Evolutionary conservation across 1,140 invertebrate species (phyloP), one percentile per base, ranked within the genome.

Genomic region (Leptoteleia sp.): DNA sequence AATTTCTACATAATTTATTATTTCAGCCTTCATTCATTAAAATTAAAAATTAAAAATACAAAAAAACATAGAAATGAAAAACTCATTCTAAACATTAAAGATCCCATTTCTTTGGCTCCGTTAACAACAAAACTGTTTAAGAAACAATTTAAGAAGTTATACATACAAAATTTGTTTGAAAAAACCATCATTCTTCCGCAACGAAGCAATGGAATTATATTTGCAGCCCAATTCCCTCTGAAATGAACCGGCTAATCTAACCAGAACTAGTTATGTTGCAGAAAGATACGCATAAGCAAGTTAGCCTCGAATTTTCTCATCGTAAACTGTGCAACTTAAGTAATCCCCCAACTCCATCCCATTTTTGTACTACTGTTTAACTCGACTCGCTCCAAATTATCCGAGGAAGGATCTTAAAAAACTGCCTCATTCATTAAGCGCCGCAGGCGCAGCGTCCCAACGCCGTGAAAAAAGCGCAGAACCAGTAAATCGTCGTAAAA

Each of bases 401-500:
- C 13, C 33, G 0, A 11, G 42, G 15, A 7, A 19, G 48, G 71
- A 75, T 65, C 17, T 59, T 25, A 42, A 45, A 75, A 52, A 67
- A 33, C 37, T 29, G 17, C 17, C 4, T 55, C 61, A 15, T 61
- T 52, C 52, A 54, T 75, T 65, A 45, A 25, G 33, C 27, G 31
- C 35, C 27, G 25, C 8, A 43, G 67, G 25, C 67, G 2, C 0
- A 11, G 37, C 25, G 13, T 22, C 40, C 6, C 11, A 27, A 7
- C 3, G 4, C 3, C 6, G 12, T 50, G n/a, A 54, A 59, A 59
- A 62, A 50, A 43, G 43, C 22, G 22, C 61, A 67, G 33, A 76
- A 54, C 27, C 54, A 54, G 45, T 61, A 67, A 54, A 52, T 22
- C 62, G 55, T 47, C 62, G 38, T 67, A 76, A 76, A 76, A 61